These are phyloP conservation scores for Pituophis catenifer DNA, from an alignment of 2,113 vertebrate species.

Conservation along the genomic window DNA sequence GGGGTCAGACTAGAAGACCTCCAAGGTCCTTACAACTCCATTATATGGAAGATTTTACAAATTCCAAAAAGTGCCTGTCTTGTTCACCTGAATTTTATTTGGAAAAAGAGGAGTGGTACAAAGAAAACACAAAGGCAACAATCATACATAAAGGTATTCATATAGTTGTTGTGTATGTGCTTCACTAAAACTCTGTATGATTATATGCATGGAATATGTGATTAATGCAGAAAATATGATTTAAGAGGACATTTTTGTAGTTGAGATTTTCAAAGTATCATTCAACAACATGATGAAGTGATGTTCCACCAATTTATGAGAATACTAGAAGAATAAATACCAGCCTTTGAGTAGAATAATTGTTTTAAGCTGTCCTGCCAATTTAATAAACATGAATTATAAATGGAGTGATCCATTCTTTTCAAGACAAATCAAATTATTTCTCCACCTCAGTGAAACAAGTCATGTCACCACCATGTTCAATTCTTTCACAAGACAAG, in stretches of 20 bases:
- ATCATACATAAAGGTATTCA: neutral
- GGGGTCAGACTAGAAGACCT: no score
- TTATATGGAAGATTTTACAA: neutral
- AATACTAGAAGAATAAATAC: neutral
- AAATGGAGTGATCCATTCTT: neutral
- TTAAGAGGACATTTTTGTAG: neutral
- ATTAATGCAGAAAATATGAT: neutral
- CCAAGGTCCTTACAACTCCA: no score
- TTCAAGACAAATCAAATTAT: neutral
- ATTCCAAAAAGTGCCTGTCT: neutral
- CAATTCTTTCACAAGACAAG: neutral
- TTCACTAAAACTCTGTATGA: neutral
- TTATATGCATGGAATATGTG: neutral
- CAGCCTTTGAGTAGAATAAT: neutral
- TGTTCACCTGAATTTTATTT: neutral
- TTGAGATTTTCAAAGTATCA: neutral
- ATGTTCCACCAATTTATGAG: neutral
- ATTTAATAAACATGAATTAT: neutral
- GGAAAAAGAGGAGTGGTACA: neutral
- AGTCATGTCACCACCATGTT: neutral
- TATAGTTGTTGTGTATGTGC: neutral
- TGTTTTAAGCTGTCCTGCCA: neutral
- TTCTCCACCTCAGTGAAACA: neutral
- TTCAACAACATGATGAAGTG: neutral
- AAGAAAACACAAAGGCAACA: neutral